Evolutionary conservation across 2,113 vertebrate species (phyloP), one percentile per base, ranked within the genome.

Genomic region (Engystomops pustulosus): DNA sequence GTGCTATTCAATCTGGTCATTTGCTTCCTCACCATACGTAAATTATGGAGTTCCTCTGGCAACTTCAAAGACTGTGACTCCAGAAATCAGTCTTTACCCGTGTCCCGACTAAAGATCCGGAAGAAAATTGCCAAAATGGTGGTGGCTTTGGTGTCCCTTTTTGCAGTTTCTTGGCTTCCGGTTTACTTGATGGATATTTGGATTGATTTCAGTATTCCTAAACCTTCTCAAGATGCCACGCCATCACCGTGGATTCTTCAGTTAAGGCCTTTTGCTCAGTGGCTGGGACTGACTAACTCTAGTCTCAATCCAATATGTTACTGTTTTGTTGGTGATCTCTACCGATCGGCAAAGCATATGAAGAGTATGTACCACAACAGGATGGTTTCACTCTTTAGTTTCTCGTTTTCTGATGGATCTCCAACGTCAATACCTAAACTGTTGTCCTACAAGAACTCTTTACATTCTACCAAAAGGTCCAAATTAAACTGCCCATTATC

Each of bases 231-330:
- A 15, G 93, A 96, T 3, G 91, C 88, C 25, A 89, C 89, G 47
- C 93, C 94, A 2, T 90, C 95, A 3, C 90, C 91, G 44, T 97
- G 96, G 96, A 91, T 96, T 78, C 89, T 97, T 86, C 95, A 96
- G 88, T 90, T 95, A 3, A 93, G 95, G 1, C 95, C 95, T 1
- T 98, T 97, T 25, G 94, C 96, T 41, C 96, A 97, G 86, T 98
- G 96, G 96, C 91, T 98, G 20, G 95, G 96, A 55, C 94, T 98
- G 68, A 98, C 95, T 5, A 98, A 98, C 91, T 98, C 96, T 87
- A 96, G 95, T 88, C 95, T 98, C 75, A 98, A 98, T 83, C 96
- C 96, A 0, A 96, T 98, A 87, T 98, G 96, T 76, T 98, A 98
- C 77, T 98, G 96, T 60, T 97, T 98, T 80, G 93, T 98, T 0